These are phyloP conservation scores for Darevskia mixta DNA, from an alignment of 2,797 vertebrate species.

Conservation along the genomic window DNA sequence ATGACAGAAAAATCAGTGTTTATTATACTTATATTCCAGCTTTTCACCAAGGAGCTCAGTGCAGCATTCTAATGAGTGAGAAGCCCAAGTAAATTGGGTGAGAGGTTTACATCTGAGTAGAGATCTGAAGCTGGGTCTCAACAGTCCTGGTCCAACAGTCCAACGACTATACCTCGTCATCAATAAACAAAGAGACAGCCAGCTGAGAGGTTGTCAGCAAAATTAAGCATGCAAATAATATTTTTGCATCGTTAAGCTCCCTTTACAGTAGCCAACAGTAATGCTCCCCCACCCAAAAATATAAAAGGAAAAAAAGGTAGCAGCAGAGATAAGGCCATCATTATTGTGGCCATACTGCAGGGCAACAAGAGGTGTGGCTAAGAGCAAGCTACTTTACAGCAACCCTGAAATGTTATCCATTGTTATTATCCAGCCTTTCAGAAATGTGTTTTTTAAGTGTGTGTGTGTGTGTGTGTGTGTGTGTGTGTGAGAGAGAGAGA, in stretches of 20 bases:
- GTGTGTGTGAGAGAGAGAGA: too few species aligned
- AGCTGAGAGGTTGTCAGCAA: too few species aligned
- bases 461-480: too few species aligned
- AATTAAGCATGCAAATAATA: not conserved
- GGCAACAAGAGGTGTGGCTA: not conserved
- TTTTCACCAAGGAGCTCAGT: not conserved
- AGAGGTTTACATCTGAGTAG: not conserved
- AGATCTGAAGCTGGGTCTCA: not conserved
- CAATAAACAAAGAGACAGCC: not conserved
- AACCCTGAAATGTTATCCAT: not conserved
- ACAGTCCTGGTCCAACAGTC: not conserved
- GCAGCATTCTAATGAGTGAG: not conserved
- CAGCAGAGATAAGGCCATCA: too few species aligned
- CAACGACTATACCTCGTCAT: not conserved
- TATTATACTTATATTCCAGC: not conserved
- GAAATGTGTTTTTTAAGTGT: not conserved
- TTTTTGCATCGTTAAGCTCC: not conserved
- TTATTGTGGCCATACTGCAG: too few species aligned
- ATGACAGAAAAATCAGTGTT: not conserved
- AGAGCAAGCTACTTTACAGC: not conserved
- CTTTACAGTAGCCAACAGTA: too few species aligned
- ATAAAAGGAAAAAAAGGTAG: too few species aligned
- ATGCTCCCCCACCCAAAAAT: too few species aligned
- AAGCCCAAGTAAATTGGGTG: not conserved
- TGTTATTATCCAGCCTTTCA: not conserved